These are phyloP conservation scores for Ahaetulla prasina DNA, from an alignment of 2,113 vertebrate species.

Conservation along the genomic window DNA sequence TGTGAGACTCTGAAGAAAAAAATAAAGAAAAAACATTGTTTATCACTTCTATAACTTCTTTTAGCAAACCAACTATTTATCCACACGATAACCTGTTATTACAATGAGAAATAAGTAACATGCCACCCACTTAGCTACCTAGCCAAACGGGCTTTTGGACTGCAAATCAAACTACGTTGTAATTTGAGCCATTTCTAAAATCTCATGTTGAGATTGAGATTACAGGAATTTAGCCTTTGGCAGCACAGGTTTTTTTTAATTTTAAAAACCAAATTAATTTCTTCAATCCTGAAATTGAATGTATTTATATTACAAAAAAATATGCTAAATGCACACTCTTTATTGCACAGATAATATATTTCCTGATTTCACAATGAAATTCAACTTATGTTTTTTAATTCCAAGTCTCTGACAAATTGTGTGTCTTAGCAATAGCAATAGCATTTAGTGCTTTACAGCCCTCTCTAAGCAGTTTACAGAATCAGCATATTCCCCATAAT, in stretches of 20 bases:
- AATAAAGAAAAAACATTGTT: conserved; percentile 22
- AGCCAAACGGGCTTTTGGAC: background rate
- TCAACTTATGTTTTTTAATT: background rate
- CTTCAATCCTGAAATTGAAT: background rate
- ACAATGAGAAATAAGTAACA: background rate
- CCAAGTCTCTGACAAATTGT: background rate
- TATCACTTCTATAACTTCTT: background rate
- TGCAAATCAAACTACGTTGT: background rate
- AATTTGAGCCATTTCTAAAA: background rate
- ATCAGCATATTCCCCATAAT: no score
- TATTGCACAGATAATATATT: background rate
- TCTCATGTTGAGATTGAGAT: background rate
- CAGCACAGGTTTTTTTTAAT: background rate
- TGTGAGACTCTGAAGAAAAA: conserved; percentile 70
- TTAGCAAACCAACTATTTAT: background rate
- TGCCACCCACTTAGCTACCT: background rate
- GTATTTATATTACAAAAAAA: background rate
- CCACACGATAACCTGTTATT: background rate
- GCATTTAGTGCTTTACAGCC: no score
- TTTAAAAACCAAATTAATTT: background rate
- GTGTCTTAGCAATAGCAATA: background rate
- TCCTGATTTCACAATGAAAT: background rate
- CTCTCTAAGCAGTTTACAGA: no score
- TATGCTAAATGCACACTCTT: background rate
- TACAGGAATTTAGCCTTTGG: background rate